Conservation (phyloP, 2,113 vertebrate species). For the Cervus canadensis region DNA sequence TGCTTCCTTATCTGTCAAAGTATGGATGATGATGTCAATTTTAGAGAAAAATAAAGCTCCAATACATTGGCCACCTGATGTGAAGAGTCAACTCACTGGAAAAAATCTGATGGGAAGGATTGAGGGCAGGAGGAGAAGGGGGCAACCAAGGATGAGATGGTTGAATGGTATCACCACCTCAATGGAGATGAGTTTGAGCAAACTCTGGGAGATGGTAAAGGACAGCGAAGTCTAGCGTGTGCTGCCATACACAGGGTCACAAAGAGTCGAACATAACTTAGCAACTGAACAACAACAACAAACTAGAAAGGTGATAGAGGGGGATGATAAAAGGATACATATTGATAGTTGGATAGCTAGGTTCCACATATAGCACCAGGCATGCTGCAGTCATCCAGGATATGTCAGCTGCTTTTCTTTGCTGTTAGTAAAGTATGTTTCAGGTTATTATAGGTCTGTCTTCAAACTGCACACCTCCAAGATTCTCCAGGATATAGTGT, state of each 20-base stretch:
- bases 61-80: background rate
- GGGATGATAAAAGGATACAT: background rate
- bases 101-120: background rate
- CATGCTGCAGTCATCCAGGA: background rate
- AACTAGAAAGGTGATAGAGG: background rate
- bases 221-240: background rate
- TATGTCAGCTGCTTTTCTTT: background rate
- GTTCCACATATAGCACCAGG: background rate
- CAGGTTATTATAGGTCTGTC: background rate
- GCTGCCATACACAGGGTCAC: background rate
- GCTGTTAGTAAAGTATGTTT: background rate
- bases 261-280: background rate
- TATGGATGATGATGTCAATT: background rate
- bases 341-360: background rate
- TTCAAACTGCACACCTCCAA: background rate
- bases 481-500: background rate
- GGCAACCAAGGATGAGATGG: background rate
- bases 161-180: background rate
- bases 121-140: background rate
- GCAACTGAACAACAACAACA: background rate
- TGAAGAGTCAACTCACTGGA: background rate
- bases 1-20: background rate
- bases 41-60: background rate
- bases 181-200: background rate
- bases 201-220: background rate